These are phyloP conservation scores for Wasmannia auropunctata DNA, from an alignment of 1,140 invertebrate species.

Conservation along the genomic window DNA sequence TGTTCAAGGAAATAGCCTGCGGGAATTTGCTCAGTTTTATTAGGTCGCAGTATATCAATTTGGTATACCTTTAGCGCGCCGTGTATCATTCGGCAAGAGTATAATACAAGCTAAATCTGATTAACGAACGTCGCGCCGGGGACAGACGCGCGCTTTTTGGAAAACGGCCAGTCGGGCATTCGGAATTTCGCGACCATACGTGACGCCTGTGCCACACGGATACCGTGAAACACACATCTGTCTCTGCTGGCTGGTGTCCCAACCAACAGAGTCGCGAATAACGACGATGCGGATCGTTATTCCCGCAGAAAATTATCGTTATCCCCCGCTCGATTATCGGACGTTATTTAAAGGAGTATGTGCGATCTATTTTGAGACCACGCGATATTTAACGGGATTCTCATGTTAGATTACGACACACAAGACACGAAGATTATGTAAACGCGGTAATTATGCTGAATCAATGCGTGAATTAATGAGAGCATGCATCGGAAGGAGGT, in stretches of 20 bases:
- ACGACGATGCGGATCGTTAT: slow-evolving; percentile 9
- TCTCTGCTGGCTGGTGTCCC: background rate
- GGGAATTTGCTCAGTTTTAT: slow-evolving; percentile 18
- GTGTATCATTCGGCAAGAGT: slow-evolving; percentile 19
- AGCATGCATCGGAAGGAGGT: slow-evolving; percentile 15
- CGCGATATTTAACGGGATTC: slow-evolving; percentile 10
- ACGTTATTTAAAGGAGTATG: slow-evolving; percentile 4
- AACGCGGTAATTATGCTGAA: slow-evolving; percentile 38
- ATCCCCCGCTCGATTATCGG: slow-evolving; percentile 21
- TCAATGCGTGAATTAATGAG: slow-evolving; percentile 49
- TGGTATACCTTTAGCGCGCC: background rate
- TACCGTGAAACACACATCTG: background rate
- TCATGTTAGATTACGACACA: background rate
- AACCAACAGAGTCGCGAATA: background rate
- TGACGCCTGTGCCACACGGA: background rate
- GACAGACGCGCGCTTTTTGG: slow-evolving; percentile 21
- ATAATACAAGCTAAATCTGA: slow-evolving; percentile 34
- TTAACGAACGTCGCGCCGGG: background rate
- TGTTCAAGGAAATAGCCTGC: slow-evolving; percentile 8
- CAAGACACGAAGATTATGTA: slow-evolving; percentile 27
- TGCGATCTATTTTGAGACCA: background rate
- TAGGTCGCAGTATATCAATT: slow-evolving; percentile 34
- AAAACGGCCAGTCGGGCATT: background rate
- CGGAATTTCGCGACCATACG: slow-evolving; percentile 24
- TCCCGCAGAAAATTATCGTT: background rate